Evolutionary conservation across 2,797 vertebrate species (phyloP), one percentile per base, ranked within the genome.

Genomic region (Smutsia temminckii): DNA sequence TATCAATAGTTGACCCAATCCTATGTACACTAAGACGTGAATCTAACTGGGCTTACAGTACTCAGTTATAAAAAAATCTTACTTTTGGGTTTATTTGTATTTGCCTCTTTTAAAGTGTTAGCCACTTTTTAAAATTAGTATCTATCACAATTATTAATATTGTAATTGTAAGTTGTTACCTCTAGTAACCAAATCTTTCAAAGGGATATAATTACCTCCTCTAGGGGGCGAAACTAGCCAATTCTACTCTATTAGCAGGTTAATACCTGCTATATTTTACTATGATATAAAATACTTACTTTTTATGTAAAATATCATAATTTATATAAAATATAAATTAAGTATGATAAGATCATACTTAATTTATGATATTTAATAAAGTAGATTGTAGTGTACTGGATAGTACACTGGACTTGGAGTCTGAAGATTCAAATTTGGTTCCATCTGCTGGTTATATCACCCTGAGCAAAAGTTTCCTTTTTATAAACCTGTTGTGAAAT

Each of bases 141-240:
- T 59, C 23, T 80, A 69, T 89, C 5, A 61, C 66, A 75, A 51
- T 46, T 89, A 78, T 94, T 95, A 95, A 83, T 92, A 75, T 59
- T 59, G 9, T 89, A 69, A 81, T 66, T 90, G 8, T 6, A 92
- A 75, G 9, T 88, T 78, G 4, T 93, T 91, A 89, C 18, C 27
- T 75, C 59, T 51, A 66, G 69, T 29, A 81, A 86, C 21, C 49
- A 88, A 88, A 79, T 86, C n/a, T 95, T 95, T 95, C 86, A 34
- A 91, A 89, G 91, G 42, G 51, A 61, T 79, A 94, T 85, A 49
- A 94, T 95, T 97, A 93, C n/a, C 10, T 95, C 92, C 75, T 94
- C 71, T 77, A 91, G 46, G 51, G 93, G 81, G 69, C 17, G 3
- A 87, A 96, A 88, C 88, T 87, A 89, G 37, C 7, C 63, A 93